These are phyloP conservation scores for Lasioglossum lativentre DNA, from an alignment of 2,888 invertebrate genomes.

Conservation along the genomic window DNA sequence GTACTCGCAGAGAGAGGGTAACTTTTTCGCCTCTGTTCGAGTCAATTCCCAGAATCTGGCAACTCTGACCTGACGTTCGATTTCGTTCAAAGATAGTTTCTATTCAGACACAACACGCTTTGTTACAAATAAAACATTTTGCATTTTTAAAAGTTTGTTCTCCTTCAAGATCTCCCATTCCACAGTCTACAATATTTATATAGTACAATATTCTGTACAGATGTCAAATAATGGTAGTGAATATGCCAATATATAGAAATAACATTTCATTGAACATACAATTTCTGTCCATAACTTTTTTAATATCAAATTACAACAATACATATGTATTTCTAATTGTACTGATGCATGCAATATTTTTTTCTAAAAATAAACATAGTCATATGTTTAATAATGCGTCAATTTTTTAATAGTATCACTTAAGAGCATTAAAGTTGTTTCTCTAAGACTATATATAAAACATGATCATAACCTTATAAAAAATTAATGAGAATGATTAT, in stretches of 20 bases:
- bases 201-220: slow-evolving; percentile 12
- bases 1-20: no score
- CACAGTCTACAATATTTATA: slow-evolving; percentile 1
- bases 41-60: no score
- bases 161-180: no score
- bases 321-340: slow-evolving; percentile 42
- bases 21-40: no score
- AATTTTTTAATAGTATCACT: slow-evolving; percentile 12
- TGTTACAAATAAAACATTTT: neutral
- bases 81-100: no score
- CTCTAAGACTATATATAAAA: neutral
- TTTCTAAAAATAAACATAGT: slow-evolving; percentile 37
- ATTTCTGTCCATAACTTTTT: slow-evolving; percentile 22
- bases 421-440: slow-evolving; percentile 26
- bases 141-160: no score
- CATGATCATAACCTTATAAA: slow-evolving; percentile 15
- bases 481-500: slow-evolving; percentile 12
- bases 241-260: slow-evolving; percentile 57
- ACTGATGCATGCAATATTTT: slow-evolving; percentile 34
- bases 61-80: no score
- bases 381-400: slow-evolving; percentile 9
- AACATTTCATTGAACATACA: slow-evolving; percentile 25
- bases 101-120: no score
- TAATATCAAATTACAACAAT: slow-evolving; percentile 34
- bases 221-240: slow-evolving; percentile 59